Conservation (phyloP, 2,888 invertebrate species). For the Latrodectus elegans region DNA sequence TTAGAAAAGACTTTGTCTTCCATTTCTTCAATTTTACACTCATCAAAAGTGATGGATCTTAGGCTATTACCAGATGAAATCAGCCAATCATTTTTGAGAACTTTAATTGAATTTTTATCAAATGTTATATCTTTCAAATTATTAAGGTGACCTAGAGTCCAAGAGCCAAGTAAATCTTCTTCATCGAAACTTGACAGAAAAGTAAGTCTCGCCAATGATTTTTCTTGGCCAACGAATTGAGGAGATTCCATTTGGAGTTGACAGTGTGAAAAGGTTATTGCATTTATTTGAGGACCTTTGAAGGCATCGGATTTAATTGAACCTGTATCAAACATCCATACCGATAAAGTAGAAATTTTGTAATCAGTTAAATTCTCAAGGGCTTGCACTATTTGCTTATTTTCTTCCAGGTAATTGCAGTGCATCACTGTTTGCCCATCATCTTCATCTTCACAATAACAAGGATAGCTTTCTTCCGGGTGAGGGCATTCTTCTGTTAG, state of each 20-base stretch:
- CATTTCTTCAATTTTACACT: conserved; percentile 40
- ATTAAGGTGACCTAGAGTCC: conserved; percentile 32
- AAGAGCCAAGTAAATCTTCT: conserved; percentile 12
- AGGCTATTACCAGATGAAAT: conserved; percentile 29
- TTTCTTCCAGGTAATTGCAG: conserved; percentile 47
- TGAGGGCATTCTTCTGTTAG: conserved; percentile 40
- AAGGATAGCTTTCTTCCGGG: conserved; percentile 55
- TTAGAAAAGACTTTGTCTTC: conserved; percentile 56
- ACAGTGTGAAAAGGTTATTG: conserved; percentile 44
- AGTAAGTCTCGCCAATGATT: conserved; percentile 22
- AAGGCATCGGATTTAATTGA: conserved; percentile 45
- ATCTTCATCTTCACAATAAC: conserved; percentile 59
- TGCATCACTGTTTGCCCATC: conserved; percentile 30
- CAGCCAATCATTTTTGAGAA: conserved; percentile 51
- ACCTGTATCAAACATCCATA: conserved; percentile 41
- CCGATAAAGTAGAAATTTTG: conserved; percentile 28
- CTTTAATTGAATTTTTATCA: conserved; percentile 41
- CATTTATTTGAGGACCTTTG: conserved; percentile 30
- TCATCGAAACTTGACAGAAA: conserved; percentile 46
- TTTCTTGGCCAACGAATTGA: conserved; percentile 48
- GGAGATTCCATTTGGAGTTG: conserved; percentile 34
- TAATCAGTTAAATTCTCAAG: conserved; percentile 5
- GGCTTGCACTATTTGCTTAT: conserved; percentile 30
- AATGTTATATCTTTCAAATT: conserved; percentile 48
- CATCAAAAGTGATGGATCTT: conserved; percentile 50